Percentiles rank a stretch among this genome's conserved stretches.
These are phyloP conservation scores for Barnardius zonarius DNA, from an alignment of 2,113 vertebrate species.

Conservation along the genomic window DNA sequence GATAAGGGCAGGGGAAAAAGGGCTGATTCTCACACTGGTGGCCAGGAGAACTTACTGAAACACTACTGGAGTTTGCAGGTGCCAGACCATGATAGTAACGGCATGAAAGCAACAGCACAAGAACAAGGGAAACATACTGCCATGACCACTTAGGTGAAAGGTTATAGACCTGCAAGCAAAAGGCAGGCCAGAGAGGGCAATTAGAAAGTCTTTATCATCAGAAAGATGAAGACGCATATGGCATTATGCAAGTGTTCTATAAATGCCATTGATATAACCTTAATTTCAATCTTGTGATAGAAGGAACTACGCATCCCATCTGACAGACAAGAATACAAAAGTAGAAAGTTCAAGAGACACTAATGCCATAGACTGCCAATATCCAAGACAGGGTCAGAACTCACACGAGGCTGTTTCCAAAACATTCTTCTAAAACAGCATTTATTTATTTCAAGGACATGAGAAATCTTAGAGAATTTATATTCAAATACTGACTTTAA, in stretches of 20 bases:
- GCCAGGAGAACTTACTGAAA: background rate
- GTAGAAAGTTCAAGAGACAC: background rate
- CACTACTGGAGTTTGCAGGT: fast-evolving
- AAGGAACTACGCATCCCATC: background rate
- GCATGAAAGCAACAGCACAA: background rate
- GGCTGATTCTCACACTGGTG: background rate
- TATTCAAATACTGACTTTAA: background rate
- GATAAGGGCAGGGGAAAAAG: background rate
- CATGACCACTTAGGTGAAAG: background rate
- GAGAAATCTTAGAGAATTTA: background rate
- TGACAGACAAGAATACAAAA: background rate
- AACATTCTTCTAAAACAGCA: background rate
- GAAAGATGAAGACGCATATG: background rate
- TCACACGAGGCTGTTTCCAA: background rate
- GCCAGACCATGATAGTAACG: fast-evolving
- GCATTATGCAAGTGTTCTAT: background rate
- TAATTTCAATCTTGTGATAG: background rate
- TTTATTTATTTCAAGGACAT: background rate
- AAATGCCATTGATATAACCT: background rate
- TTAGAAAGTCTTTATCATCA: background rate
- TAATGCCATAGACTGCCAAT: background rate
- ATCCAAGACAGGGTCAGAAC: background rate
- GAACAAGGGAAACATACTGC: background rate
- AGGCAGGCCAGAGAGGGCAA: background rate
- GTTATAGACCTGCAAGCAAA: background rate